Conservation (phyloP, 2,797 vertebrate genomes). For the Hippoglossus hippoglossus region DNA sequence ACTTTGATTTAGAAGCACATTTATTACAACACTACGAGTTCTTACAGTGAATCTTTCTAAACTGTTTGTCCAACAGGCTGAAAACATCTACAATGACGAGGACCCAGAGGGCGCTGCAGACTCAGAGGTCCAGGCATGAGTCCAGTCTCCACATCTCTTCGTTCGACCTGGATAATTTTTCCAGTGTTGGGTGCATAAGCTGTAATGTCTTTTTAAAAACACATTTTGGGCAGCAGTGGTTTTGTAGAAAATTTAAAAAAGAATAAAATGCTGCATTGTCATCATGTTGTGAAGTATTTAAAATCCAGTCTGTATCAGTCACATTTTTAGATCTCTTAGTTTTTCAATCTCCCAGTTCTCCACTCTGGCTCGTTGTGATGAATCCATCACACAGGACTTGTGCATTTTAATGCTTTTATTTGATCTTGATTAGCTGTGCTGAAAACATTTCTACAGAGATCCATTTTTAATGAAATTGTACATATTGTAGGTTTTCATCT, state of each 20-base stretch:
- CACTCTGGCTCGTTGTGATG: slow-evolving; percentile 29
- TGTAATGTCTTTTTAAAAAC: slow-evolving; percentile 44
- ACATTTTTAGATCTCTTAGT: slow-evolving; percentile 44
- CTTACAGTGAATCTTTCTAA: background rate
- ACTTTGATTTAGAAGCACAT: background rate
- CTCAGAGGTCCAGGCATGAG: slow-evolving; percentile 93
- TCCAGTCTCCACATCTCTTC: slow-evolving; percentile 34
- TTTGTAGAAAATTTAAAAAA: slow-evolving; percentile 39
- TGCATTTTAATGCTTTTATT: slow-evolving; percentile 36
- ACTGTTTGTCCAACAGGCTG: slow-evolving; percentile 85
- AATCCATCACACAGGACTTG: slow-evolving; percentile 31
- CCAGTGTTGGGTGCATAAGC: slow-evolving; percentile 33
- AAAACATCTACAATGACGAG: slow-evolving; percentile 99
- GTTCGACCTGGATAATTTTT: slow-evolving; percentile 55
- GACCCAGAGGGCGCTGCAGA: slow-evolving; percentile 96
- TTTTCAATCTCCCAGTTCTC: slow-evolving; percentile 36
- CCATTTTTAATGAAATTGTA: slow-evolving; percentile 74
- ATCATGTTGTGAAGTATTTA: slow-evolving; percentile 61
- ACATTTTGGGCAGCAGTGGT: slow-evolving; percentile 52
- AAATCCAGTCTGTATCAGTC: slow-evolving; percentile 44
- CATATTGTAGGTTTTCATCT: slow-evolving; percentile 67
- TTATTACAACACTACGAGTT: slow-evolving; percentile 26
- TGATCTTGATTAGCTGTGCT: slow-evolving; percentile 33
- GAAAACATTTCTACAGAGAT: slow-evolving; percentile 60
- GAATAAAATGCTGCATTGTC: slow-evolving; percentile 46